Percentiles rank a stretch among this genome's conserved stretches.
Conservation (phyloP, 2,113 vertebrate species). For the Fregetta grallaria region DNA sequence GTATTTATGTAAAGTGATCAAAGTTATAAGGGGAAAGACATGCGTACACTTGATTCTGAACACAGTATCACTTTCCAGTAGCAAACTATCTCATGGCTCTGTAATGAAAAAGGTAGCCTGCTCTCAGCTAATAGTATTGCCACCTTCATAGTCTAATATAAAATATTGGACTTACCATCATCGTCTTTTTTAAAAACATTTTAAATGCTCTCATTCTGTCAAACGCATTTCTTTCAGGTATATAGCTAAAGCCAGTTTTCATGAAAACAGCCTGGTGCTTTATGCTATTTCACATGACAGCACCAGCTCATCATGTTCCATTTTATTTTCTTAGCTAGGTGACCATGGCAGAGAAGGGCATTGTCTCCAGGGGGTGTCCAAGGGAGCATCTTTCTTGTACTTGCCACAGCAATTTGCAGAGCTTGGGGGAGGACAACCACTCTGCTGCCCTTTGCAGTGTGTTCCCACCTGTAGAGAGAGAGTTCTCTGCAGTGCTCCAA, state of each 20-base stretch:
- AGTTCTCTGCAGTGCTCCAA: neutral
- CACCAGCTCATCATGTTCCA: neutral
- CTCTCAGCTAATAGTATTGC: neutral
- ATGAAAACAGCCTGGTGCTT: neutral
- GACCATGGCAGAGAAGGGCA: neutral
- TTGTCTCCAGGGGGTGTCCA: neutral
- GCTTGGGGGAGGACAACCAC: neutral
- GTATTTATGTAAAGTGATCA: neutral
- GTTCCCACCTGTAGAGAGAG: neutral
- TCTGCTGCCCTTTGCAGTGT: neutral
- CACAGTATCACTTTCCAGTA: neutral
- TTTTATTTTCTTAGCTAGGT: neutral
- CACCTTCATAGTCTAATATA: neutral
- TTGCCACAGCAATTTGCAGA: neutral
- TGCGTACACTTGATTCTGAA: neutral
- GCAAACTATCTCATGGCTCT: neutral
- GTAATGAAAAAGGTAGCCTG: neutral
- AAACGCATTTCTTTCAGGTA: neutral
- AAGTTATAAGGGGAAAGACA: neutral
- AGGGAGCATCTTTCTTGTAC: neutral
- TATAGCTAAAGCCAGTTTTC: neutral
- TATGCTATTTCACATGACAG: neutral
- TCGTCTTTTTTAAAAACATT: neutral
- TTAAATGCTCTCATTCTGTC: neutral
- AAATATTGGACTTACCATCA: neutral